phyloP scores from a whole-genome alignment of 2,797 vertebrate species.

The Peromyscus aztecus region DNA sequence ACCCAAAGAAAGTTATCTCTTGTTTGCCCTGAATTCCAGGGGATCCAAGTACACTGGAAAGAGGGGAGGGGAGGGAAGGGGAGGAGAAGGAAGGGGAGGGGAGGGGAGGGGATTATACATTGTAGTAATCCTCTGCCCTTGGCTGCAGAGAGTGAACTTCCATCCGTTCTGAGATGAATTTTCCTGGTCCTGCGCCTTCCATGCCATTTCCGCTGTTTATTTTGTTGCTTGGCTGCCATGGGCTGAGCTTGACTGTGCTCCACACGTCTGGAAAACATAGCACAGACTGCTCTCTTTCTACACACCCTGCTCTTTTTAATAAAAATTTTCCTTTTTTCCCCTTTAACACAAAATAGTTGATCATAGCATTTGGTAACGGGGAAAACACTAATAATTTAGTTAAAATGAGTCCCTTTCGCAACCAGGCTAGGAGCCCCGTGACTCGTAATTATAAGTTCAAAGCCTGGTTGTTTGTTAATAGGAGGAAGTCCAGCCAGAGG shows the following conservation, averaged over 20 bases:
- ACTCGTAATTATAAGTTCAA: conserved; percentile 82
- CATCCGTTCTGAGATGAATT: conserved; percentile 63
- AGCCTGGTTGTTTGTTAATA: conserved; percentile 73
- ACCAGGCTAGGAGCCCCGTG: conserved; percentile 74
- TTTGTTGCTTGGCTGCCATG: conserved; percentile 60
- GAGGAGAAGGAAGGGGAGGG: fast-evolving
- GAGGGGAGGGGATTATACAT: neutral
- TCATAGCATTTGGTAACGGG: conserved; percentile 77
- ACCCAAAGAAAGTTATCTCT: conserved; percentile 13
- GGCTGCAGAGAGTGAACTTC: conserved; percentile 25
- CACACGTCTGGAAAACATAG: conserved; percentile 68
- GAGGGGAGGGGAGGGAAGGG: too few relatives aligned
- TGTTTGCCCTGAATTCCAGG: conserved; percentile 52
- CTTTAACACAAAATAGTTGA: conserved; percentile 57
- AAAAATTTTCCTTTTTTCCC: conserved; percentile 62
- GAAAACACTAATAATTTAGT: conserved; percentile 79
- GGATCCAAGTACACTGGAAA: neutral
- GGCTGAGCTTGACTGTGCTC: conserved; percentile 57
- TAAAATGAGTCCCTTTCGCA: conserved; percentile 76
- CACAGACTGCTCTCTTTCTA: conserved; percentile 39
- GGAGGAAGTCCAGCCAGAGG: conserved; percentile 63
- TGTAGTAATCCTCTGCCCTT: neutral
- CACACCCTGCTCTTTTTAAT: conserved; percentile 70
- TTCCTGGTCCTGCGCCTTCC: conserved; percentile 63
- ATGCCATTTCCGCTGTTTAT: conserved; percentile 69